A percentile compares a stretch with the other conserved stretches of the same genome.
Evolutionary conservation across 2,888 invertebrate species (phyloP).

Genomic region (Ophraella communa): DNA sequence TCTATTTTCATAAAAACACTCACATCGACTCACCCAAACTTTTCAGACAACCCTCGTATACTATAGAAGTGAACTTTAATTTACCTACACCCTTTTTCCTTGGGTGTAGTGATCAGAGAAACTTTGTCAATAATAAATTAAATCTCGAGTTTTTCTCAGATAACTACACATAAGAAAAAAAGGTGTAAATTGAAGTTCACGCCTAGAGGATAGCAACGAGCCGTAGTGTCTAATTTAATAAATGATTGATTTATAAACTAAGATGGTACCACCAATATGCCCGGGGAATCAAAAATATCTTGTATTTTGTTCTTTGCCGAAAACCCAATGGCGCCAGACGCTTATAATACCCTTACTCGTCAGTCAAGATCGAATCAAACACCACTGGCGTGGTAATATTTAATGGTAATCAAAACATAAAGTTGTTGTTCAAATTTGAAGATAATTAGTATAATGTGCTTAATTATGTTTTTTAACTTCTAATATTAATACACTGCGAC

Average conservation of each 20-base stretch:
- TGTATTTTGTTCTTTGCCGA: slow-evolving; percentile 15
- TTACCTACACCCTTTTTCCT: too few species aligned
- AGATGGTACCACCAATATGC: slow-evolving; percentile 3
- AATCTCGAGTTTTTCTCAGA: background rate
- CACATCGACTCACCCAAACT: too few species aligned
- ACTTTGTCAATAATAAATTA: too few species aligned
- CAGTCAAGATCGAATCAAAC: slow-evolving; percentile 10
- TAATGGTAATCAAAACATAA: too few species aligned
- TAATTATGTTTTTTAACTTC: too few species aligned
- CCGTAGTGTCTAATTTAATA: slow-evolving; percentile 3
- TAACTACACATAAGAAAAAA: background rate
- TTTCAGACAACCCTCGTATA: too few species aligned
- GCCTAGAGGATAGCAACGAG: background rate
- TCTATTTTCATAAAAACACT: too few species aligned
- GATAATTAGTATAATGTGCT: too few species aligned
- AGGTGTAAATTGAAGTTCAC: slow-evolving; percentile 9
- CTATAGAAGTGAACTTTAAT: too few species aligned
- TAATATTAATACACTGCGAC: too few species aligned
- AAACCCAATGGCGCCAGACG: slow-evolving; percentile 20
- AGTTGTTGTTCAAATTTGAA: too few species aligned
- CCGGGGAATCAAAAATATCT: slow-evolving; percentile 8
- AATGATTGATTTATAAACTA: slow-evolving; percentile 20
- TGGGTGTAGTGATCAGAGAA: too few species aligned
- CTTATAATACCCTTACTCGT: slow-evolving; percentile 2
- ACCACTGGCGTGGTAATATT: background rate